phyloP scores from a whole-genome alignment of 2,113 vertebrate genomes.

The Larimichthys crocea region DNA sequence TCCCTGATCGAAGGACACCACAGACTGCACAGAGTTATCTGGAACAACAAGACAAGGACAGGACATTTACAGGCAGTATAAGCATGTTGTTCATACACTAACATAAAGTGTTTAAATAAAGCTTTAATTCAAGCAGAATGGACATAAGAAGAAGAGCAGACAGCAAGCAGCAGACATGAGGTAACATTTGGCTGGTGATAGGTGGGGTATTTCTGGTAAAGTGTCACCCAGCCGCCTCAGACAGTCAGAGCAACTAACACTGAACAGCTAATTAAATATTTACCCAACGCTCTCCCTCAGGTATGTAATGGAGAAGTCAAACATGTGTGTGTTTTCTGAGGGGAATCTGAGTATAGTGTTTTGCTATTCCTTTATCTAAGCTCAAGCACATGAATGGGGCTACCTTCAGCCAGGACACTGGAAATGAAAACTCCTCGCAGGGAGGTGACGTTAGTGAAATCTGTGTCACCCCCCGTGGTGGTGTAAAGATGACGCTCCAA shows the following conservation, averaged over 20 bases:
- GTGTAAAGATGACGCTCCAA: constrained; percentile 94
- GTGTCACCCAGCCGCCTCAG: constrained; percentile 37
- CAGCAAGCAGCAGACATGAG: neutral
- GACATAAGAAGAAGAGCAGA: neutral
- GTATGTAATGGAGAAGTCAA: constrained; percentile 58
- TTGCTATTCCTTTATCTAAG: constrained; percentile 16
- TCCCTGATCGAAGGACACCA: constrained; percentile 93
- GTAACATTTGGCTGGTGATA: constrained; percentile 22
- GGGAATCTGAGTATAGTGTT: constrained; percentile 37
- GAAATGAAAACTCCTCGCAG: constrained; percentile 93
- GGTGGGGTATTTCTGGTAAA: constrained; percentile 28
- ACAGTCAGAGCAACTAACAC: constrained; percentile 53
- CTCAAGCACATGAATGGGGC: neutral
- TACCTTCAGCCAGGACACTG: constrained; percentile 91
- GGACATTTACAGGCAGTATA: neutral
- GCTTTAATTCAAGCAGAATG: neutral
- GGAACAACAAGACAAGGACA: constrained; percentile 26
- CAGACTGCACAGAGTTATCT: constrained; percentile 91
- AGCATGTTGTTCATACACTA: neutral
- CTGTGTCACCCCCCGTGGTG: constrained; percentile 89
- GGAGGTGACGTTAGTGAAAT: constrained; percentile 95
- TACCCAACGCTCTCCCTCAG: constrained; percentile 35
- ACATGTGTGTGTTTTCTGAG: constrained; percentile 39
- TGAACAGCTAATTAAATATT: constrained; percentile 73
- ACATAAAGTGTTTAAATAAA: neutral